Base-by-base conservation (phyloP, 2,797 vertebrate species). In the Sebastes diaconus region DNA sequence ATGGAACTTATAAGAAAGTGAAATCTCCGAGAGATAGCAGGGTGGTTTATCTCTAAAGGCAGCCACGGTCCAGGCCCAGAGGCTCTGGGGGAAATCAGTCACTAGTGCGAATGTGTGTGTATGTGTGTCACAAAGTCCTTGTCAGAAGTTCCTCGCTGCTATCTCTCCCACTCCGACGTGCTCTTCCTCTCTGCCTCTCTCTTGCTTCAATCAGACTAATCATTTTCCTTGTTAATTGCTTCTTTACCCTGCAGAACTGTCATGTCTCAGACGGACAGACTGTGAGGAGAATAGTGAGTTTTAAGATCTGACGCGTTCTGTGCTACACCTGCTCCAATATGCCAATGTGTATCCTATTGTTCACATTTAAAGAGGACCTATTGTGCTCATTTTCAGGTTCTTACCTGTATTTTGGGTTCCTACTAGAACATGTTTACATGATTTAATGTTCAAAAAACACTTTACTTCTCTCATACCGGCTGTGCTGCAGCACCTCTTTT, bases 161-260 rank as follows among this genome's bases (percentile, higher is more conserved):
- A 86, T 92, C 87, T 87, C 74, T 79, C 59, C 60, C 78, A 29
- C 72, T 80, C 77, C 79, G 78, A 63, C 27, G 25, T 52, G 58
- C 75, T 83, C 60, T 46, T 79, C 83, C 68, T 82, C 75, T 83
- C 60, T 34, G 77, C 83, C 68, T 82, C 78, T 74, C 75, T 86
- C 85, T 57, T n/a, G 73, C 87, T 90, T 88, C 89, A 91, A 73
- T 93, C 91, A 88, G 32, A 79, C 79, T 88, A 91, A 94, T 94
- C 82, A 81, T 90, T 85, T 87, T 87, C 64, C 84, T 73, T 74
- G 78, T 85, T 94, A 94, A 94, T 94, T 93, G 79, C 90, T 83
- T 92, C 81, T 84, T 77, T 75, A 67, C 71, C 85, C 86, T 2
- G 68, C 83, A 85, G 90, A 89, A 80, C 80, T 82, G 82, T 73